Base-by-base conservation (phyloP, 1,140 invertebrate species). In the Grapholita molesta region DNA sequence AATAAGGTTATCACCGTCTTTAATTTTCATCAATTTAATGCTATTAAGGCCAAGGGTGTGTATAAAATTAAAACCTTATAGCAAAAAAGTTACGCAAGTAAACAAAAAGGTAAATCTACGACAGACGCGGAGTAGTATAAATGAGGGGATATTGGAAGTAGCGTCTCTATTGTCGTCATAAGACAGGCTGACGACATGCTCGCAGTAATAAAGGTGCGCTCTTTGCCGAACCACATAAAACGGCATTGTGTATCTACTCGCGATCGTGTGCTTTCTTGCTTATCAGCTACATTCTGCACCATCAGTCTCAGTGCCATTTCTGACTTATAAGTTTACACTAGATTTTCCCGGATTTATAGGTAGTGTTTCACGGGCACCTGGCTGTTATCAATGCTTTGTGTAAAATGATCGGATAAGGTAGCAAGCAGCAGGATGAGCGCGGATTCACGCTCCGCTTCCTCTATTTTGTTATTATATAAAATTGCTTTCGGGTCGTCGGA, bases 121-220 rank as follows among this genome's bases (percentile, higher is more conserved):
- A 71, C 77, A 77, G 66, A 18, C 72, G 75, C 71, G 66, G 69
- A 76, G 78, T 80, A 76, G 82, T 80, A 76, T 82, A 88, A 88
- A 90, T 88, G 78, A 80, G 74, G 74, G 68, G 79, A 77, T 84
- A 86, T 84, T 82, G 80, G 77, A 70, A 82, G 79, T 80, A 75
- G 75, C 72, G 76, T 70, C 72, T 73, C 70, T 61, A 79, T 81
- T 85, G 84, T 83, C 78, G 74, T 70, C 72, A 66, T 73, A 68
- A 67, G 68, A 57, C 70, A 48, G 69, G 69, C 70, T 69, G 72
- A 69, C 11, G 24, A 28, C 25, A 33, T 67, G 57, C 67, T 15
- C 12, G 57, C 66, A 23, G 21, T 23, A 52, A 38, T 48, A 64
- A 64, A 70, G 64, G 71, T 72, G 66, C 72, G 61, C 68, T 52